phyloP scores from a whole-genome alignment of 2,888 invertebrate genomes.

The Thecophora atra region DNA sequence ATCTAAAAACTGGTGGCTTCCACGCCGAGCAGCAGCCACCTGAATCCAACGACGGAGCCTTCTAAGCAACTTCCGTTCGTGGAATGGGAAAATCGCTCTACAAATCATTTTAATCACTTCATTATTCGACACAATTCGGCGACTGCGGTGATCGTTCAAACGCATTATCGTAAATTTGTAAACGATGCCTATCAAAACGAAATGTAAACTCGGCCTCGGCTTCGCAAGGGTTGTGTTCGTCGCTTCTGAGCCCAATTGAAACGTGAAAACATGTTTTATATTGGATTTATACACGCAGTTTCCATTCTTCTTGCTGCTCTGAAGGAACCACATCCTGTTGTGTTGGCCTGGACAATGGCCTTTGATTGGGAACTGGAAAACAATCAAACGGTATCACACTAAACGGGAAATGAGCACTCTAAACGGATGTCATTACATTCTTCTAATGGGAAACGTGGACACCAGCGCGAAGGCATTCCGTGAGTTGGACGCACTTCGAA shows the following conservation, averaged over 20 bases:
- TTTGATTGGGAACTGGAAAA: constrained; percentile 61
- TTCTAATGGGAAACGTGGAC: constrained; percentile 47
- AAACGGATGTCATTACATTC: constrained; percentile 56
- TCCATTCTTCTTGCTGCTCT: not conserved
- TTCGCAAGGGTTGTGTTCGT: not conserved
- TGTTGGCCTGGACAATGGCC: constrained; percentile 46
- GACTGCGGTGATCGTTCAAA: not conserved
- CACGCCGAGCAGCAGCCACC: too few species aligned
- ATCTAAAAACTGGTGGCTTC: too few species aligned
- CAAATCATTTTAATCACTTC: constrained; percentile 55
- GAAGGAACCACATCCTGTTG: constrained; percentile 45
- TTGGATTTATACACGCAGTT: constrained; percentile 13
- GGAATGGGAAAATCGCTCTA: constrained; percentile 55
- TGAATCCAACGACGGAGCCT: too few species aligned
- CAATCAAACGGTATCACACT: constrained; percentile 43
- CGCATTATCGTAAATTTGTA: constrained; percentile 25
- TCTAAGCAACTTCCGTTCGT: not conserved
- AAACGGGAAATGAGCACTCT: constrained; percentile 32
- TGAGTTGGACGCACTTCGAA: not conserved
- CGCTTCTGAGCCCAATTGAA: not conserved
- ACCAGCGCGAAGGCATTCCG: constrained; percentile 15
- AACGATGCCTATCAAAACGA: constrained; percentile 16
- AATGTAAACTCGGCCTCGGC: constrained; percentile 2
- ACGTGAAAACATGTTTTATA: not conserved
- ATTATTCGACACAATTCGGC: not conserved